Conservation (phyloP, 2,888 invertebrate species). For the Melanargia galathea region DNA sequence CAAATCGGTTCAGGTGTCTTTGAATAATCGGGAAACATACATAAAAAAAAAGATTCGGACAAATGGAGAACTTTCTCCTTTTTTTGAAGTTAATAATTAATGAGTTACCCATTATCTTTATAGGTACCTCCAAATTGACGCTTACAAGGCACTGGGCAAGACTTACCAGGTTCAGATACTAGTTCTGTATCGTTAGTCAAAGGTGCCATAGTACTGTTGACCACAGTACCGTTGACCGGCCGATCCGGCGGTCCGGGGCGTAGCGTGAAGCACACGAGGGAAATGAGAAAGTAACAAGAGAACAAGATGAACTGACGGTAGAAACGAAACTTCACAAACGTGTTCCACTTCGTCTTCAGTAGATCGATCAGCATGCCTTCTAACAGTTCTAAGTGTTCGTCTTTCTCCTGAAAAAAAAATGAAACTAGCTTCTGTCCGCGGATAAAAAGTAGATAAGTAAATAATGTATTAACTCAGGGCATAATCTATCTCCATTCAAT, state of each 20-base stretch:
- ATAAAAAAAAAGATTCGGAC: no score
- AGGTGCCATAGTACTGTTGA: slow-evolving; percentile 61
- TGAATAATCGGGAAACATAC: no score
- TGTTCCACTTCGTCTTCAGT: slow-evolving; percentile 98
- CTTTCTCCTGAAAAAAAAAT: slow-evolving; percentile 91
- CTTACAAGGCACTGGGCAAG: not conserved
- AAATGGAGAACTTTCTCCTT: no score
- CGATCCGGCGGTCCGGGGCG: slow-evolving; percentile 91
- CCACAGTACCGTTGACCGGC: slow-evolving; percentile 59
- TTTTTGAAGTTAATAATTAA: no score
- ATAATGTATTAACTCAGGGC: no score
- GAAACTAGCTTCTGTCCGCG: no score
- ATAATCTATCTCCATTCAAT: no score
- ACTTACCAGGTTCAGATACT: slow-evolving; percentile 59
- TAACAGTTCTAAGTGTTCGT: slow-evolving; percentile 96
- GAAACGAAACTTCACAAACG: slow-evolving; percentile 97
- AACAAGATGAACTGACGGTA: slow-evolving; percentile 96
- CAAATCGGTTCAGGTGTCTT: no score
- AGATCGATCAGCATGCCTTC: slow-evolving; percentile 97
- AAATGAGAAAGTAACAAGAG: slow-evolving; percentile 93
- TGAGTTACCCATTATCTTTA: no score
- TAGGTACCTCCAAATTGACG: no score
- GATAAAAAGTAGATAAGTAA: slow-evolving; percentile 45
- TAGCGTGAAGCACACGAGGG: slow-evolving; percentile 92
- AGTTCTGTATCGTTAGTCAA: slow-evolving; percentile 62